Conservation (phyloP, 2,797 vertebrate species). For the Betta splendens region DNA sequence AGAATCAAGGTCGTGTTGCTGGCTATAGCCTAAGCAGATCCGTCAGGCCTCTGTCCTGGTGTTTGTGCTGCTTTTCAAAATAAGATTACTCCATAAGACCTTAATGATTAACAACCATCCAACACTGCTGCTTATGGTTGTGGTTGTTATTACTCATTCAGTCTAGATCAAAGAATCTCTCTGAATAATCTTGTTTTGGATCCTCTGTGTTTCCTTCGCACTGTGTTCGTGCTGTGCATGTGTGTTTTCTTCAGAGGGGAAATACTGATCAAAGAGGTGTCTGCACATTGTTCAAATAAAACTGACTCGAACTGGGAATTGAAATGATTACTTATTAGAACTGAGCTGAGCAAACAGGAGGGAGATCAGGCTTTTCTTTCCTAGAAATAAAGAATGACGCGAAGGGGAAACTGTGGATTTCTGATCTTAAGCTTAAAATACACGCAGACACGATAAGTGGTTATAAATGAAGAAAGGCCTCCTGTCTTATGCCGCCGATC, state of each 20-base stretch:
- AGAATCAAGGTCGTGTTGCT: slow-evolving; percentile 4
- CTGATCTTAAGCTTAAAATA: not conserved
- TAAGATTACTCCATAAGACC: slow-evolving; percentile 10
- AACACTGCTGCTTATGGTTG: not conserved
- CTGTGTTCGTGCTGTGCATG: slow-evolving; percentile 11
- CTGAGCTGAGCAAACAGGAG: slow-evolving; percentile 11
- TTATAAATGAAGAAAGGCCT: slow-evolving; percentile 1
- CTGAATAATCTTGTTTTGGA: slow-evolving; percentile 51
- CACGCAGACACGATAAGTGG: not conserved
- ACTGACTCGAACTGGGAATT: slow-evolving; percentile 27
- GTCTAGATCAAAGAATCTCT: slow-evolving; percentile 58
- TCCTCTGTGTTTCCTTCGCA: slow-evolving; percentile 19
- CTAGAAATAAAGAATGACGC: slow-evolving; percentile 54
- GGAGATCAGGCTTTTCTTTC: slow-evolving; percentile 2
- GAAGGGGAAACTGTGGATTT: slow-evolving; percentile 14
- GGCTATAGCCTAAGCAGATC: not conserved
- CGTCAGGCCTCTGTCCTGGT: slow-evolving; percentile 3
- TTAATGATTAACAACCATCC: slow-evolving; percentile 1
- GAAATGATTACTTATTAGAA: slow-evolving; percentile 58
- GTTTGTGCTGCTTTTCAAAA: not conserved
- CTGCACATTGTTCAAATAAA: slow-evolving; percentile 46
- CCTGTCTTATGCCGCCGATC: not conserved
- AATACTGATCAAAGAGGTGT: slow-evolving; percentile 48
- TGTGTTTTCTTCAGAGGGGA: not conserved
- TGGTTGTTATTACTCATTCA: slow-evolving; percentile 46